Percentiles rank a stretch among this genome's conserved stretches.
Evolutionary conservation across 2,113 vertebrate species (phyloP).

Genomic region (Cochlearius cochlearius): DNA sequence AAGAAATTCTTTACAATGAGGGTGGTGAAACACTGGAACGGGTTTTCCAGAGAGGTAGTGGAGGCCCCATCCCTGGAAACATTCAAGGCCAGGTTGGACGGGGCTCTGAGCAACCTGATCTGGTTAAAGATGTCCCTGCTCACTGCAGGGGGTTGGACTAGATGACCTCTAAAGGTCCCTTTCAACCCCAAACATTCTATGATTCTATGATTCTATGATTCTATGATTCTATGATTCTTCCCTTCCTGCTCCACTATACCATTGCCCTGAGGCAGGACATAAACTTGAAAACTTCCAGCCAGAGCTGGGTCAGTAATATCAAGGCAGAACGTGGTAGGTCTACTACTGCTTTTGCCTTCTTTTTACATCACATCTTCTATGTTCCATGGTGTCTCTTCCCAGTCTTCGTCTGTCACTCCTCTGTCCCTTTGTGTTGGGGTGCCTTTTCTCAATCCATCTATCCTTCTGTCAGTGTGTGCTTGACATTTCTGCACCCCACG

Average conservation of each 20-base stretch:
- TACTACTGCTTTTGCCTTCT: not conserved
- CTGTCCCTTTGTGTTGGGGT: accelerated
- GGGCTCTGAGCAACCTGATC: too few relatives aligned
- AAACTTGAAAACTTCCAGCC: not conserved
- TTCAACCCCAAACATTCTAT: too few relatives aligned
- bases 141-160: too few relatives aligned
- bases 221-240: not conserved
- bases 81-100: too few relatives aligned
- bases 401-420: not conserved
- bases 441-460: not conserved
- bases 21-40: too few relatives aligned
- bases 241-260: not conserved
- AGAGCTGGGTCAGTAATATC: not conserved
- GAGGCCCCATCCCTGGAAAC: too few relatives aligned
- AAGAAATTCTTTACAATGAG: too few relatives aligned
- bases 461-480: accelerated
- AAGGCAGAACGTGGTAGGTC: not conserved
- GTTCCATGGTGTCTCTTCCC: not conserved
- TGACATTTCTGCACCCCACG: not conserved
- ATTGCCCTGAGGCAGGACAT: not conserved
- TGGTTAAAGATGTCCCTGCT: too few relatives aligned
- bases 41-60: too few relatives aligned
- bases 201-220: not conserved
- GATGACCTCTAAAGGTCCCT: too few relatives aligned
- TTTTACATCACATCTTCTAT: not conserved